phyloP scores from a whole-genome alignment of 2,888 invertebrate genomes.

The Ligdia adustata region DNA sequence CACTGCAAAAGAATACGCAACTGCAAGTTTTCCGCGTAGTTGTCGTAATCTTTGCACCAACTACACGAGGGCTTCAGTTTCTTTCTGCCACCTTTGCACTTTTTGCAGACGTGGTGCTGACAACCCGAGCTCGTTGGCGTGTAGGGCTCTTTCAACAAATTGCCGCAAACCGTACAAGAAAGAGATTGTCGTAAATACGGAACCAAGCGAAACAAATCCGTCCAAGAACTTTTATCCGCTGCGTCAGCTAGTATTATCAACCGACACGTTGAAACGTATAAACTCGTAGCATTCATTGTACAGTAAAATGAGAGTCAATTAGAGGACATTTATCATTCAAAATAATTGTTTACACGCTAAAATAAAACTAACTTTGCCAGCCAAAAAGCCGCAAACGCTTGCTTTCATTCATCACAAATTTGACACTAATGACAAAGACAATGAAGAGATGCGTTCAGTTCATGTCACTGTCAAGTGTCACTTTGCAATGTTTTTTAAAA shows the following conservation, averaged over 20 bases:
- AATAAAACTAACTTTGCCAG: slow-evolving; percentile 48
- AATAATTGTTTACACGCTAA: slow-evolving; percentile 66
- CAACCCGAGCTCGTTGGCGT: slow-evolving; percentile 91
- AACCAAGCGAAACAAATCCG: slow-evolving; percentile 91
- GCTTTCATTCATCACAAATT: slow-evolving; percentile 46
- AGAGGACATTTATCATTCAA: slow-evolving; percentile 50
- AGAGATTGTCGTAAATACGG: slow-evolving; percentile 94
- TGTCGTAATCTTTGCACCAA: slow-evolving; percentile 93
- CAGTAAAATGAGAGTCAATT: slow-evolving; percentile 51
- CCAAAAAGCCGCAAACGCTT: slow-evolving; percentile 76
- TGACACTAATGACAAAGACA: slow-evolving; percentile 6
- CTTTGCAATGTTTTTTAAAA: slow-evolving; percentile 36
- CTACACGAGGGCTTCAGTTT: slow-evolving; percentile 92
- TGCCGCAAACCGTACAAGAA: slow-evolving; percentile 95
- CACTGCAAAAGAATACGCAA: slow-evolving; percentile 92
- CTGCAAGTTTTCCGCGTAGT: slow-evolving; percentile 92
- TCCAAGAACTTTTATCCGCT: slow-evolving; percentile 89
- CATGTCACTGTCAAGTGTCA: slow-evolving; percentile 24
- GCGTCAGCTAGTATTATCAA: slow-evolving; percentile 90
- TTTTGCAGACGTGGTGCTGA: slow-evolving; percentile 94
- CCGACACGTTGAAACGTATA: slow-evolving; percentile 92
- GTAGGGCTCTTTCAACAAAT: slow-evolving; percentile 91
- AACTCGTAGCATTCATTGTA: slow-evolving; percentile 91
- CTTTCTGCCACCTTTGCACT: slow-evolving; percentile 93
- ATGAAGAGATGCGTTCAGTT: neutral